Conservation (phyloP, 2,888 invertebrate genomes). For the Anthrax anthrax region DNA sequence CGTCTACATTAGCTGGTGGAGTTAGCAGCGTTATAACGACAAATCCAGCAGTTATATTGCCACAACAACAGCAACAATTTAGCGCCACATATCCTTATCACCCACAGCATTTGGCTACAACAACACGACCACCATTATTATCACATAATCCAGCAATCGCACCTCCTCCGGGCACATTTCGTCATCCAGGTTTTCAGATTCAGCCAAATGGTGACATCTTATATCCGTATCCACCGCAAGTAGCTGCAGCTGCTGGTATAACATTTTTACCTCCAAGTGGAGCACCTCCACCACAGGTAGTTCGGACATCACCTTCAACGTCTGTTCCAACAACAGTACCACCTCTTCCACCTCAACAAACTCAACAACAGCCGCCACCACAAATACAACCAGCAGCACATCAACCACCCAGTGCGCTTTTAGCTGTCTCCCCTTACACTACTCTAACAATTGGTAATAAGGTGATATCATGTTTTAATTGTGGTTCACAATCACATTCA, state of each 20-base stretch:
- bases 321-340: constrained; percentile 18
- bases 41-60: constrained; percentile 20
- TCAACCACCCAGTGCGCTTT: constrained; percentile 16
- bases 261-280: constrained; percentile 13
- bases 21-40: constrained; percentile 21
- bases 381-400: constrained; percentile 13
- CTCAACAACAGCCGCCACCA: constrained; percentile 15
- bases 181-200: constrained; percentile 32
- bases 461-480: constrained; percentile 69
- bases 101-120: constrained; percentile 21
- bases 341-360: constrained; percentile 14
- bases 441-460: constrained; percentile 23
- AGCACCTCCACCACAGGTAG: constrained; percentile 10
- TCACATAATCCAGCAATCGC: constrained; percentile 23
- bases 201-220: constrained; percentile 41
- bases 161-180: constrained; percentile 22
- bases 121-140: constrained; percentile 23
- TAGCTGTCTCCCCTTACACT: constrained; percentile 21
- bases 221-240: constrained; percentile 36
- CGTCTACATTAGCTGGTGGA: constrained; percentile 17
- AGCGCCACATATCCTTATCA: constrained; percentile 27
- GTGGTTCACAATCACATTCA: constrained; percentile 70
- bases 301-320: constrained; percentile 19
- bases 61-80: constrained; percentile 20
- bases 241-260: constrained; percentile 16